Percentiles rank a stretch among this genome's conserved stretches.
These are phyloP conservation scores for Ceramica pisi DNA, from an alignment of 2,888 invertebrate genomes.

Conservation along the genomic window DNA sequence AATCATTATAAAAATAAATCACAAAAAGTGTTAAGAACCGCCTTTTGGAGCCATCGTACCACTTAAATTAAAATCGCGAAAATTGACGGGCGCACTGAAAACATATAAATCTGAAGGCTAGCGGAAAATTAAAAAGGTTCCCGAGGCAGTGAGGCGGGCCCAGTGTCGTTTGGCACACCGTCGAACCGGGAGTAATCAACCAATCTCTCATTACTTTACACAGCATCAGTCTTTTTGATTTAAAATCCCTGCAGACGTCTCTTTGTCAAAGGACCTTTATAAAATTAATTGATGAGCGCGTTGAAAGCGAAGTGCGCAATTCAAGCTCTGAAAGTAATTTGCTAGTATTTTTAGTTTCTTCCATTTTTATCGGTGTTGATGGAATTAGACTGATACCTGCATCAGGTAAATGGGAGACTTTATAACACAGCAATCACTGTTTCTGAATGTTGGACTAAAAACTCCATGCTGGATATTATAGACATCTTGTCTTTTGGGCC, in stretches of 20 bases:
- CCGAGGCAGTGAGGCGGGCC: slow-evolving; percentile 75
- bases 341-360: slow-evolving; percentile 47
- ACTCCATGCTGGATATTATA: background rate
- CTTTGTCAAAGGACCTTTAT: slow-evolving; percentile 66
- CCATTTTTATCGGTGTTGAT: slow-evolving; percentile 1
- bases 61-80: slow-evolving; percentile 87
- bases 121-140: slow-evolving; percentile 89
- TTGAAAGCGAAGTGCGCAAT: slow-evolving; percentile 48
- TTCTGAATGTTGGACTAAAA: background rate
- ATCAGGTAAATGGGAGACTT: background rate
- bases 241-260: slow-evolving; percentile 67
- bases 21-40: slow-evolving; percentile 74
- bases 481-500: background rate
- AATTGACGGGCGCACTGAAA: slow-evolving; percentile 86
- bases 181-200: slow-evolving; percentile 76
- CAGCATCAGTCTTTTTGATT: slow-evolving; percentile 70
- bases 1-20: slow-evolving; percentile 69
- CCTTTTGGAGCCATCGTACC: slow-evolving; percentile 81
- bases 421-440: background rate
- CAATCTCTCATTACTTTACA: slow-evolving; percentile 76
- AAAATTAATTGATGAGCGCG: slow-evolving; percentile 65
- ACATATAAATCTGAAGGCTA: slow-evolving; percentile 88
- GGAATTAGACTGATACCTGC: background rate
- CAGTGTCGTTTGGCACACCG: slow-evolving; percentile 72
- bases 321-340: slow-evolving; percentile 44